A percentile compares a stretch with the other conserved stretches of the same genome.
Evolutionary conservation across 2,113 vertebrate genomes (phyloP).

Genomic region (Parus major): DNA sequence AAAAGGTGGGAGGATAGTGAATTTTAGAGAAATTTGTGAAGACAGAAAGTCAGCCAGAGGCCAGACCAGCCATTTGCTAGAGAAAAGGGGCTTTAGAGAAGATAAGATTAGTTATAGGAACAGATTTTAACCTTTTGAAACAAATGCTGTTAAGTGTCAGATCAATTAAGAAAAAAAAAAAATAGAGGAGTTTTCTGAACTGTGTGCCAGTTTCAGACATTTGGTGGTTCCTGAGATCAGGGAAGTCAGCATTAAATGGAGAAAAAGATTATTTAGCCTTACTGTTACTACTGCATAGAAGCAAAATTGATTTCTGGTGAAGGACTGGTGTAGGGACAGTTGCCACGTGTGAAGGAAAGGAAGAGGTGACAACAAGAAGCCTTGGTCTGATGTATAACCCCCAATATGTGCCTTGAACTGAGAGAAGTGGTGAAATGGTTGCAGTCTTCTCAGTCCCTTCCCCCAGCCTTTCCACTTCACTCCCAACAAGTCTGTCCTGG

Average conservation of each 20-base stretch:
- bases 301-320: not conserved
- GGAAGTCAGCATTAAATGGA: not conserved
- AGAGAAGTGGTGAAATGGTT: not conserved
- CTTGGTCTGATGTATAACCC: not conserved
- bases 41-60: conserved; percentile 17
- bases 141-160: conserved; percentile 30
- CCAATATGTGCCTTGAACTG: not conserved
- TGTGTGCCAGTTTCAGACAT: not conserved
- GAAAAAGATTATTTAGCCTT: not conserved
- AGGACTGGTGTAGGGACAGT: not conserved
- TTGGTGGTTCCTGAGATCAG: not conserved
- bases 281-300: not conserved
- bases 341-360: not conserved
- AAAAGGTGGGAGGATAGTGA: not conserved
- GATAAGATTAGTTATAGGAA: conserved; percentile 33
- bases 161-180: conserved; percentile 13
- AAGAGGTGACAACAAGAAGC: not conserved
- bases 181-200: not conserved
- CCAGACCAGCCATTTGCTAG: not conserved
- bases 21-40: conserved; percentile 35
- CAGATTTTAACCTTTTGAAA: conserved; percentile 56
- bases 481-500: not conserved
- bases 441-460: not conserved
- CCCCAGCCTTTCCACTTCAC: not conserved
- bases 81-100: not conserved